Evolutionary conservation across 2,113 vertebrate species (phyloP), one percentile per base, ranked within the genome.

Genomic region (Potamarius usumacintae): DNA sequence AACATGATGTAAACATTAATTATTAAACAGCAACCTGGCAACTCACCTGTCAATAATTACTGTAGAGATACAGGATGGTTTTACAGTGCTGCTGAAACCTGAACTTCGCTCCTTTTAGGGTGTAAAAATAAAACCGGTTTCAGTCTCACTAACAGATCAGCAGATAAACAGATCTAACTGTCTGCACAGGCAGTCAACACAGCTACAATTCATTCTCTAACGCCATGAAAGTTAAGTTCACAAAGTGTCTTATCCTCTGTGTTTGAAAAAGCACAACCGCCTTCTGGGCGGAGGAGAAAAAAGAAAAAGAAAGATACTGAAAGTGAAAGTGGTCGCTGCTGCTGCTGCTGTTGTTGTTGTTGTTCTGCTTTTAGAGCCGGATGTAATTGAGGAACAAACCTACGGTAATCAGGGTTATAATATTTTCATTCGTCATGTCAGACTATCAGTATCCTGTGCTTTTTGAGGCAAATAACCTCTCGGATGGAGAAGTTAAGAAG

Each of bases 381-480:
- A 9, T 20, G 15, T 11, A 4, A 1, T 5, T 58, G 15, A 34
- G 30, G 20, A 58, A 80, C 14, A 42, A 11, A 5, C 55, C 60
- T 42, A 9, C 18, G 7, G 9, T 22, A 42, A 30, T 18, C 0
- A 79, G 8, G 20, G 2, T 30, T 58, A 5, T 18, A 58, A 58
- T 30, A 34, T 27, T 22, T 81, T 22, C 18, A 42, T 81, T 42
- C 18, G 60, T 0, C 12, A 94, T 94, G 94, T 90, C 88, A 30
- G 57, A 85, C n/a, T 89, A 81, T 27, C n/a, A 22, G 18, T 18
- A 92, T 55, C 1, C 63, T 0, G 22, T 95, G 85, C 91, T 89
- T 89, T 94, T 94, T 87, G 89, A 93, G 34, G 90, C 85, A 0
- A 86, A 55, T 20, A 10, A 89, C 22, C 85, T 94, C 18, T 84